These are phyloP conservation scores for Meteorus colon DNA, from an alignment of 2,888 invertebrate species.

Conservation along the genomic window DNA sequence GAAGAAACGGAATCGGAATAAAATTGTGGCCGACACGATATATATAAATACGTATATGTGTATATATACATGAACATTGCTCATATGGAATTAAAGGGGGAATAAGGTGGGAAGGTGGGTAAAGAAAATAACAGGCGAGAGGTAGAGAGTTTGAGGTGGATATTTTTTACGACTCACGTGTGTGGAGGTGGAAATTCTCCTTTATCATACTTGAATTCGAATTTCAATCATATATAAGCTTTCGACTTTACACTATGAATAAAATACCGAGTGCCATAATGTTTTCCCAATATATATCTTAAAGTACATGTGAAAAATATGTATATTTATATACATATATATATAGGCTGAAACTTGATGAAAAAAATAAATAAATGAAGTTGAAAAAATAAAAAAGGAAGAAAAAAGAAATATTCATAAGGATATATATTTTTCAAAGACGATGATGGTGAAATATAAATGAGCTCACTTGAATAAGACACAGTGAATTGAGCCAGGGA, in stretches of 20 bases:
- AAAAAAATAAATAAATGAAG: background rate
- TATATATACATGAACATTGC: constrained; percentile 25
- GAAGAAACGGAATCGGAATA: constrained; percentile 62
- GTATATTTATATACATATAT: background rate
- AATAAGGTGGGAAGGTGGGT: background rate
- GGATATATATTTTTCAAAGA: constrained; percentile 41
- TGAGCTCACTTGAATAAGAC: constrained; percentile 33
- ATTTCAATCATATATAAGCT: constrained; percentile 27
- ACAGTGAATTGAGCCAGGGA: constrained; percentile 17
- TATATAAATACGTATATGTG: constrained; percentile 31
- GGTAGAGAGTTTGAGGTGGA: constrained; percentile 20
- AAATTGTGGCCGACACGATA: constrained; percentile 59
- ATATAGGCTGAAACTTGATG: background rate
- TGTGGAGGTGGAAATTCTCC: constrained; percentile 33
- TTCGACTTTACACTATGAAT: constrained; percentile 15
- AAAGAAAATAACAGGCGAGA: background rate
- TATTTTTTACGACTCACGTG: constrained; percentile 36
- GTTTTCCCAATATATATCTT: background rate
- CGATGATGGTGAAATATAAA: constrained; percentile 44
- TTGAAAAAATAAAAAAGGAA: background rate
- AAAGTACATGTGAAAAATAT: constrained; percentile 2
- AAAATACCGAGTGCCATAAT: constrained; percentile 13
- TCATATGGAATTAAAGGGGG: constrained; percentile 33
- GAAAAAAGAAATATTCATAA: background rate
- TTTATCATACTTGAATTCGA: constrained; percentile 38